phyloP scores from a whole-genome alignment of 2,888 invertebrate genomes.

The Mimachlamys varia region DNA sequence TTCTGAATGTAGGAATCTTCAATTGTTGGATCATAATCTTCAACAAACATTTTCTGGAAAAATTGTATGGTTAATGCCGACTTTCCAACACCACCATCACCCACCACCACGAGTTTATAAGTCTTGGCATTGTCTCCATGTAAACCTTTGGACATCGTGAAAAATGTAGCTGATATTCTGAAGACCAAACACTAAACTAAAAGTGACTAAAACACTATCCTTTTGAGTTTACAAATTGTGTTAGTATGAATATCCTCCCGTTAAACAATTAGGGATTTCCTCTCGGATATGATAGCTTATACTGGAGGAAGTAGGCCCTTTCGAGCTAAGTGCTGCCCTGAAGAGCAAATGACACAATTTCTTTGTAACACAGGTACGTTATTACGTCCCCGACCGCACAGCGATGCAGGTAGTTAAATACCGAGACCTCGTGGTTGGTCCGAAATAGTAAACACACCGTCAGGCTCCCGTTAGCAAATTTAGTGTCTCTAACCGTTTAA shows the following conservation, averaged over 20 bases:
- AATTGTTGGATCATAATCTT: slow-evolving; percentile 97
- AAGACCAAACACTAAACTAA: background rate
- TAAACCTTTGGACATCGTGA: slow-evolving; percentile 79
- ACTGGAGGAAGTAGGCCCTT: background rate
- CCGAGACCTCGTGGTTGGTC: background rate
- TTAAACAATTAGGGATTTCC: background rate
- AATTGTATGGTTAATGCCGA: slow-evolving; percentile 96
- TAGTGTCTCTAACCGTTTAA: background rate
- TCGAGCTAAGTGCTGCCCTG: background rate
- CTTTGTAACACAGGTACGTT: background rate
- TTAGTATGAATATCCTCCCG: background rate
- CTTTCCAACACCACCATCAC: slow-evolving; percentile 97
- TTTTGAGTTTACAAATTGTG: background rate
- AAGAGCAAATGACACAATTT: slow-evolving; percentile 2
- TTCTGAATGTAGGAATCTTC: slow-evolving; percentile 98
- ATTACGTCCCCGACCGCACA: background rate
- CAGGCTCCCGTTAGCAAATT: background rate
- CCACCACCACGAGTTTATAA: slow-evolving; percentile 95
- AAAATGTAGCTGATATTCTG: background rate
- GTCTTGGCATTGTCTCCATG: slow-evolving; percentile 82
- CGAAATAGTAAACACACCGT: slow-evolving; percentile 8
- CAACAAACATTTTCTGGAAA: slow-evolving; percentile 96
- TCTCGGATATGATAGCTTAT: slow-evolving; percentile 6
- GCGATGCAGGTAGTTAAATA: background rate
- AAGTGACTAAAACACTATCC: background rate